Evolutionary conservation across 1,140 invertebrate genomes (phyloP), one percentile per base, ranked within the genome.

Genomic region (Globodera ellingtonae): DNA sequence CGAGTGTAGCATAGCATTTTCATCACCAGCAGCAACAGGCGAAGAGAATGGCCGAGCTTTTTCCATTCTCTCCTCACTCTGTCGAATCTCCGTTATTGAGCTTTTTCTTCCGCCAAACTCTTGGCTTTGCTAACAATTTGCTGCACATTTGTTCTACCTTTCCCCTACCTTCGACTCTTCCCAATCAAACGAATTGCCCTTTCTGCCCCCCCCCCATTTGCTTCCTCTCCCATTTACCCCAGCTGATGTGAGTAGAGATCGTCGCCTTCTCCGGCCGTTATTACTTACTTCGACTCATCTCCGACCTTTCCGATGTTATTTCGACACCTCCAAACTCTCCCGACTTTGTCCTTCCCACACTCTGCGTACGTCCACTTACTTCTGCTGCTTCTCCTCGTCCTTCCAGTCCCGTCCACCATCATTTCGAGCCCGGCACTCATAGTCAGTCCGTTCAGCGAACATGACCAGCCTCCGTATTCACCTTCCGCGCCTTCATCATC

Each of bases 401-500:
- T 71, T n/a, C 50, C 50, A 71, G 10, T 18, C 9, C 5, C 70
- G 10, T 5, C 50, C 70, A 52, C 10, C 13, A 13, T 71, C 50
- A 71, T 71, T 18, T 71, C 50, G 15, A 52, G 10, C 70, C 70
- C 70, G 50, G 50, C 50, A 52, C 50, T 71, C 70, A 52, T 71
- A 15, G 70, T 59, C 56, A 59, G 56, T 59, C 56, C 56, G 56
- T 59, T 59, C 56, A 59, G 56, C 18, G 56, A 59, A 10, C 5
- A 59, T 59, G 56, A 59, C 56, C 56, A 18, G 56, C 56, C 56
- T 18, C 56, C 5, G 13, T 59, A 59, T 4, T 15, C 56, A 13
- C 15, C 56, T 15, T 59, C 56, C 9, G 56, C 56, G 5, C 10
- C 10, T 15, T 59, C 48, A 24, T 24, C 24, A 24, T 24, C 24